Conservation (phyloP, 2,113 vertebrate genomes). For the Tychaedon coryphoeus region DNA sequence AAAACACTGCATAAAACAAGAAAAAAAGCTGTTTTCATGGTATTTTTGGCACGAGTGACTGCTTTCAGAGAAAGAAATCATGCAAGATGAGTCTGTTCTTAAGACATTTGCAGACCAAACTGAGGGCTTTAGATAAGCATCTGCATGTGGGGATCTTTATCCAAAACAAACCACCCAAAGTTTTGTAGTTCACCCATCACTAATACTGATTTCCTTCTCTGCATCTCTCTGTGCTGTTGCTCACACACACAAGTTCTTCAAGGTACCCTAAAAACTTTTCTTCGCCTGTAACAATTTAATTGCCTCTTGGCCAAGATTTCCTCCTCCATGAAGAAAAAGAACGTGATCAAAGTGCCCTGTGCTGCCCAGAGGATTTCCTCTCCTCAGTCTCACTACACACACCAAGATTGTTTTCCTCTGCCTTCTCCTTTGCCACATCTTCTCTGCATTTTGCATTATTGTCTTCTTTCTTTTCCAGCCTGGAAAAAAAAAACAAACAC, state of each 20-base stretch:
- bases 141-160: background rate
- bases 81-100: background rate
- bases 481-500: background rate
- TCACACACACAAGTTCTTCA: background rate
- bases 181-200: background rate
- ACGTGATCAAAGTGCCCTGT: accelerated
- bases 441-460: accelerated
- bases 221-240: background rate
- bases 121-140: conserved; percentile 19
- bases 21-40: background rate
- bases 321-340: background rate
- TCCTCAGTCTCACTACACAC: background rate
- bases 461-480: background rate
- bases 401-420: accelerated
- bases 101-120: background rate
- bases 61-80: background rate
- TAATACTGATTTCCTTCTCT: no score
- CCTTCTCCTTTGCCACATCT: background rate
- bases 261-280: background rate
- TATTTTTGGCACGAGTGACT: background rate
- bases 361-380: background rate
- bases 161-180: background rate
- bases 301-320: background rate
- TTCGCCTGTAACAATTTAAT: background rate
- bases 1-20: conserved; percentile 1